These are phyloP conservation scores for Porphyrio hochstetteri DNA, from an alignment of 2,113 vertebrate species.

Conservation along the genomic window DNA sequence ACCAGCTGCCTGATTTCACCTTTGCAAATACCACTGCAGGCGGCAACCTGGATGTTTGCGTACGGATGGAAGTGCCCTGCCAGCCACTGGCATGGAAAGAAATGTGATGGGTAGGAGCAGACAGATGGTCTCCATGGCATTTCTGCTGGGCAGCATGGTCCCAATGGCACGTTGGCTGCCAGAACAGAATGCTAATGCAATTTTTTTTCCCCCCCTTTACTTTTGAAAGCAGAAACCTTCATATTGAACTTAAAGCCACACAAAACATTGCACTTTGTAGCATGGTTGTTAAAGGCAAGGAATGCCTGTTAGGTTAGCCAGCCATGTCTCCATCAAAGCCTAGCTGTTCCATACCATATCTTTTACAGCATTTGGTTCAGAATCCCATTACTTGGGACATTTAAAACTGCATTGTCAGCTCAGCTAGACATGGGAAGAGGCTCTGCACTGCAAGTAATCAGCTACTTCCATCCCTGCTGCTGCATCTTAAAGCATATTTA, in stretches of 20 bases:
- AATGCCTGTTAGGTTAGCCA: not conserved
- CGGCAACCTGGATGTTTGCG: not conserved
- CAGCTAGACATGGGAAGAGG: not conserved
- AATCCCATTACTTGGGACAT: not conserved
- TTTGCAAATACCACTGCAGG: constrained; percentile 24
- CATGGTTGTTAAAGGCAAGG: constrained; percentile 1
- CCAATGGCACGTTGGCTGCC: fast-evolving
- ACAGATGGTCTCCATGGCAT: not conserved
- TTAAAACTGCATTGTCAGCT: not conserved
- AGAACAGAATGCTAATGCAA: not conserved
- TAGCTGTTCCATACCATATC: not conserved
- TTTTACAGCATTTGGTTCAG: not conserved
- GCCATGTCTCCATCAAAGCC: not conserved
- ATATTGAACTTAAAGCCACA: not conserved
- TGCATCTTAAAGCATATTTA: not conserved
- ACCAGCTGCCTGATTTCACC: not conserved
- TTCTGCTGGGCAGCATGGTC: not conserved
- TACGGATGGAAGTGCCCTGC: not conserved
- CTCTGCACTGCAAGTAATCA: not conserved
- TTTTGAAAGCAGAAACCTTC: constrained; percentile 2
- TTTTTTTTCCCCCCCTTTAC: not conserved
- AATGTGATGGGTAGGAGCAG: constrained; percentile 25
- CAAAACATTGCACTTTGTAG: not conserved
- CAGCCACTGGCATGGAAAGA: constrained; percentile 22
- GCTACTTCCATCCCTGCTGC: not conserved